Evolutionary conservation across 2,888 invertebrate species (phyloP).

Genomic region (Agrenia bidenticulata): DNA sequence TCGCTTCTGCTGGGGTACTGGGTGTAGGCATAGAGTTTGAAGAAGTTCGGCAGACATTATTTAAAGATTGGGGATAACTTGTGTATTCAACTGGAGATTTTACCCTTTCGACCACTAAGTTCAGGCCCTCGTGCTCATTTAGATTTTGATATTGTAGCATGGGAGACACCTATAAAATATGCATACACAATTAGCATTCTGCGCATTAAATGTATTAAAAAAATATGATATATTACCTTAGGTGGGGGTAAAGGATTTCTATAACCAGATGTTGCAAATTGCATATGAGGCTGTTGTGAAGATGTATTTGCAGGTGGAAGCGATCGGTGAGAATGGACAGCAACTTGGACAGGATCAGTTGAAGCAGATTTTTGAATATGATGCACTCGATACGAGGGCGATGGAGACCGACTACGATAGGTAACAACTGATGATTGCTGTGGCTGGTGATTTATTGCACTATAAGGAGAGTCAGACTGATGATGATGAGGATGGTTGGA

Average conservation of each 20-base stretch:
- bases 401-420: slow-evolving; percentile 45
- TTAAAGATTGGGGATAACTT: slow-evolving; percentile 24
- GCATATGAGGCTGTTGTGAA: slow-evolving; percentile 1
- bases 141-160: slow-evolving; percentile 33
- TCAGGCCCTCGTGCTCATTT: slow-evolving; percentile 48
- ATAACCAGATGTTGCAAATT: slow-evolving; percentile 26
- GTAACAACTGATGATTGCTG: slow-evolving; percentile 33
- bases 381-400: slow-evolving; percentile 41
- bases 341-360: slow-evolving; percentile 37
- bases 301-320: slow-evolving; percentile 13
- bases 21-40: slow-evolving; percentile 27
- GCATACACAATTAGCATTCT: too few species aligned
- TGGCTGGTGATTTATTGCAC: slow-evolving; percentile 38
- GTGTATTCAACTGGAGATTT: slow-evolving; percentile 47
- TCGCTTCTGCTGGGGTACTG: slow-evolving; percentile 48
- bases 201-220: not conserved
- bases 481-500: slow-evolving; percentile 43
- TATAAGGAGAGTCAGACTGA: slow-evolving; percentile 40
- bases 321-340: slow-evolving; percentile 26
- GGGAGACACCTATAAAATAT: slow-evolving; percentile 27
- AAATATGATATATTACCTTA: slow-evolving; percentile 32
- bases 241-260: slow-evolving; percentile 43
- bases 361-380: slow-evolving; percentile 23
- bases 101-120: slow-evolving; percentile 48
- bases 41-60: slow-evolving; percentile 12